Conservation (phyloP, 1,140 invertebrate species). For the Pseudomyrmex gracilis region DNA sequence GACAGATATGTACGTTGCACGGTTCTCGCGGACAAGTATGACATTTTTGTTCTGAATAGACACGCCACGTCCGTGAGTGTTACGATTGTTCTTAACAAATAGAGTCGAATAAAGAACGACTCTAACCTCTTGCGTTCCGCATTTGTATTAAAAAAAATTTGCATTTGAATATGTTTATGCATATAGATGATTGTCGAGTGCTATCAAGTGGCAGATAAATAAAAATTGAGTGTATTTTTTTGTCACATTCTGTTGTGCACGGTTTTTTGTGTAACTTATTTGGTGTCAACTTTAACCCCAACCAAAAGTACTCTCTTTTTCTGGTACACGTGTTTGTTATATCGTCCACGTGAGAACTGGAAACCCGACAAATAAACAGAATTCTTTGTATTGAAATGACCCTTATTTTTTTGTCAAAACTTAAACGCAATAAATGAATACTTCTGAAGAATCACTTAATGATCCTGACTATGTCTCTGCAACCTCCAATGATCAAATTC, state of each 20-base stretch:
- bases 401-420: background rate
- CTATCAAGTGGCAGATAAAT: background rate
- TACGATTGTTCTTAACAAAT: background rate
- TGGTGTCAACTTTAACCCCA: background rate
- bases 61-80: background rate
- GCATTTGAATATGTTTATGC: too few relatives aligned
- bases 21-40: background rate
- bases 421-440: slow-evolving; percentile 73
- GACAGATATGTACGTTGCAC: background rate
- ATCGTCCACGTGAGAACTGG: background rate
- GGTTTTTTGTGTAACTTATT: background rate
- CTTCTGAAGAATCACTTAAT: slow-evolving; percentile 60
- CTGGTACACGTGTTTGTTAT: background rate
- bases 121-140: slow-evolving; percentile 8
- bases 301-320: too few relatives aligned
- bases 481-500: slow-evolving; percentile 74
- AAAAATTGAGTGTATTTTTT: background rate
- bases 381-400: slow-evolving; percentile 26
- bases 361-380: background rate
- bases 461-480: slow-evolving; percentile 84
- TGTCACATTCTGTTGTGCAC: too few relatives aligned
- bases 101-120: background rate
- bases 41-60: background rate
- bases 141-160: too few relatives aligned
- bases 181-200: background rate